Base-by-base conservation (phyloP, 2,113 vertebrate species). In the Hippocampus mohnikei region DNA sequence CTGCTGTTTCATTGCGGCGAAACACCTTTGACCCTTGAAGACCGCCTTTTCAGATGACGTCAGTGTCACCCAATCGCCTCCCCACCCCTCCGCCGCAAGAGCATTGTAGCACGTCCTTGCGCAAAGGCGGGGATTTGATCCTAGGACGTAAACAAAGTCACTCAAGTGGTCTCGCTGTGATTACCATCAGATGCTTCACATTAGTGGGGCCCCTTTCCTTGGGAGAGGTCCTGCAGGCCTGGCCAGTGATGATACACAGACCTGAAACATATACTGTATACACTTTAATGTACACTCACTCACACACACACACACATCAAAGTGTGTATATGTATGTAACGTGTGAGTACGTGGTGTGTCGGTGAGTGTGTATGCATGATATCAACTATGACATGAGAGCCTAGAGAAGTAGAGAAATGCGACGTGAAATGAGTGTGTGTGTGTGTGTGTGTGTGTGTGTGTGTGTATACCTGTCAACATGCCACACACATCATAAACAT, bases 131-230 rank as follows among this genome's bases (percentile, higher is more conserved):
- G 5, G 3, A 27, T 58, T 27, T 58, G 11, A 58, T 27, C 58
- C 18, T 0, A 8, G 15, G 5, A 18, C 7, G 62, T 44, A 65
- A 46, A 65, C 63, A 65, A 65, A 3, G 63, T 65, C 70, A 27
- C 64, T 74, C 73, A 78, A 56, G 23, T 53, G 46, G 76, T 68
- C 64, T 50, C 1, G 62, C 46, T 16, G 21, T 78, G 74, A 80
- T 78, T 71, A 60, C 10, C 62, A 64, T 62, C 80, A 84, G 74
- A 73, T 84, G 76, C 72, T 75, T 60, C 53, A 1, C 75, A 72
- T 76, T 65, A 67, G 6, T 33, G 0, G 8, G 37, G 58, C 9
- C 60, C 67, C 42, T 1, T 62, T 65, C 59, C 13, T 11, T 0
- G 37, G 18, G 0, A 15, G 1, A 71, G 79, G 69, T 74, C 76